Evolutionary conservation across 2,113 vertebrate species (phyloP).

Genomic region (Bubo scandiacus): DNA sequence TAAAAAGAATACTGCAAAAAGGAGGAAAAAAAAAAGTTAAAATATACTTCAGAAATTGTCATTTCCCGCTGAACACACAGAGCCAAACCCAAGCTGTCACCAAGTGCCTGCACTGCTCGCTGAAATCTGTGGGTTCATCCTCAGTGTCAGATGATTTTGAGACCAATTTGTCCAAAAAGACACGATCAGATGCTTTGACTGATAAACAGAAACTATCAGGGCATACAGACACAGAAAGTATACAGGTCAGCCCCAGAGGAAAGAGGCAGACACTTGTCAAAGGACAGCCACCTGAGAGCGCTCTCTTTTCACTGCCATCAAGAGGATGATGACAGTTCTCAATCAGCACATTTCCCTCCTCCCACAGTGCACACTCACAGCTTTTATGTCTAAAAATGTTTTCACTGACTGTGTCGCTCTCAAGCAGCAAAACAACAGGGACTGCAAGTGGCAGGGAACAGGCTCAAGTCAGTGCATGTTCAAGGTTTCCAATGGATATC

Average conservation of each 20-base stretch:
- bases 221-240: accelerated
- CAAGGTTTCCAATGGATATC: neutral
- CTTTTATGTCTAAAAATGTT: neutral
- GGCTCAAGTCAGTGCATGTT: neutral
- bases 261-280: neutral
- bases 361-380: neutral
- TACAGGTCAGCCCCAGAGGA: accelerated
- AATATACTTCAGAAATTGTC: neutral
- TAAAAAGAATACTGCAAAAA: neutral
- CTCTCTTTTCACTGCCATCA: neutral
- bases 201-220: neutral
- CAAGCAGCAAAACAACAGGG: neutral
- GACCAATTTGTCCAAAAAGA: neutral
- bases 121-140: neutral
- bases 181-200: neutral
- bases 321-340: neutral
- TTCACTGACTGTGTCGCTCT: neutral
- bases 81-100: neutral
- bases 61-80: neutral
- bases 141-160: neutral
- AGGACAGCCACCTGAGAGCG: neutral
- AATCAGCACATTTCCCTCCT: neutral
- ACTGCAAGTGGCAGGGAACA: neutral
- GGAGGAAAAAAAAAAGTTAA: neutral
- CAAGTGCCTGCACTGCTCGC: neutral